Conservation (phyloP, 2,797 vertebrate genomes). For the Erethizon dorsatum region DNA sequence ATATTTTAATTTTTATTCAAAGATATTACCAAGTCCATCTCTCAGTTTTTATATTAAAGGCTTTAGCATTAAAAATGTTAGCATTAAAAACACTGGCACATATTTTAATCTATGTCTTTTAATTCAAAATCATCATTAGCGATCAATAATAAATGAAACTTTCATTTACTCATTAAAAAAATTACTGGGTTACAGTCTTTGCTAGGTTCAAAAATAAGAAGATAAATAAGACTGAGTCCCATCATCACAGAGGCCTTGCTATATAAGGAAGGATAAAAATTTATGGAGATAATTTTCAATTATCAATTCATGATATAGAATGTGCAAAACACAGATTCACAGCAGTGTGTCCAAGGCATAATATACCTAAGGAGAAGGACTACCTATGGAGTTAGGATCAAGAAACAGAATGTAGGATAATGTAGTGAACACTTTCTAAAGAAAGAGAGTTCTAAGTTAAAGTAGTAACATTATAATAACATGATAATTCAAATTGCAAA, state of each 20-base stretch:
- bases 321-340: background rate
- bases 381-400: background rate
- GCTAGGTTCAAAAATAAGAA: background rate
- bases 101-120: background rate
- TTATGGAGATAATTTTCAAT: conserved; percentile 1
- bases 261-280: background rate
- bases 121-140: background rate
- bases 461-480: background rate
- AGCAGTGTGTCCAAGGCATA: background rate
- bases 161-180: background rate
- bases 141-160: background rate
- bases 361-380: background rate
- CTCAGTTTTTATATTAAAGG: conserved; percentile 19
- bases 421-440: background rate
- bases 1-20: background rate
- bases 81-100: background rate
- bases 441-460: background rate
- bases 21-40: background rate
- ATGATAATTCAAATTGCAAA: background rate
- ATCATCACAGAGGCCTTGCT: background rate
- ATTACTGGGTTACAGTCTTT: background rate
- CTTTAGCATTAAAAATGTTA: background rate
- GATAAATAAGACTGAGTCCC: background rate
- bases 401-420: background rate
- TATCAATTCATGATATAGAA: background rate